Base-by-base conservation (phyloP, 2,797 vertebrate species). In the Arctocebus calabarensis region DNA sequence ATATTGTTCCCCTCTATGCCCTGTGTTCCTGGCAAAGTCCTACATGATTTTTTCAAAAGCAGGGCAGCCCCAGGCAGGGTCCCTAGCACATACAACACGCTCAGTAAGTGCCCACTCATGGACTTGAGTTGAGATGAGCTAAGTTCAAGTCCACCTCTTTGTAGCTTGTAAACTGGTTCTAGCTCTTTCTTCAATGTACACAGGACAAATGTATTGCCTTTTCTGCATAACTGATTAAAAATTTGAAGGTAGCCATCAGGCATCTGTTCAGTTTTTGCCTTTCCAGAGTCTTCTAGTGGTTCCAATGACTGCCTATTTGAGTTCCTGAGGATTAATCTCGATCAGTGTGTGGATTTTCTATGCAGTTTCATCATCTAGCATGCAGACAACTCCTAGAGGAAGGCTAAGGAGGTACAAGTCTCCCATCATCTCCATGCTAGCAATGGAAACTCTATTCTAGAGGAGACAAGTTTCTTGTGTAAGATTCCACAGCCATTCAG, bases 81-180 rank as follows among this genome's bases (percentile, higher is more conserved):
- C 23, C 17, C 23, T 11, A 12, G 27, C 13, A 43, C 1, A 5
- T 3, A 4, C 0, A 1, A 48, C 16, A 20, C 83, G 4, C 10
- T 32, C 32, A 19, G 1, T 27, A 14, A 74, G n/a, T 37, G 19
- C 7, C 68, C 32, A 4, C 7, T 68, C 27, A 3, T 9, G 32
- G 78, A 34, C 43, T 25, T 48, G 45, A 48, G 8, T 25, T 13
- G 52, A 29, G 20, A n/a, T 84, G 43, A 91, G n/a, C 25, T 32
- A 77, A 25, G 45, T 74, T 40, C 62, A 57, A 88, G 55, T 59
- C 8, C 4, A 22, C 2, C 29, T 77, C 81, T 84, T 45, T 16
- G 20, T n/a, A 25, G 71, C 48, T 59, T 40, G 82, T 57, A 66
- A 29, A 17, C 43, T 64, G 78, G 22, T 0, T 52, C 4, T 52